These are phyloP conservation scores for Rhinella marina DNA, from an alignment of 2,797 vertebrate genomes.

Conservation along the genomic window DNA sequence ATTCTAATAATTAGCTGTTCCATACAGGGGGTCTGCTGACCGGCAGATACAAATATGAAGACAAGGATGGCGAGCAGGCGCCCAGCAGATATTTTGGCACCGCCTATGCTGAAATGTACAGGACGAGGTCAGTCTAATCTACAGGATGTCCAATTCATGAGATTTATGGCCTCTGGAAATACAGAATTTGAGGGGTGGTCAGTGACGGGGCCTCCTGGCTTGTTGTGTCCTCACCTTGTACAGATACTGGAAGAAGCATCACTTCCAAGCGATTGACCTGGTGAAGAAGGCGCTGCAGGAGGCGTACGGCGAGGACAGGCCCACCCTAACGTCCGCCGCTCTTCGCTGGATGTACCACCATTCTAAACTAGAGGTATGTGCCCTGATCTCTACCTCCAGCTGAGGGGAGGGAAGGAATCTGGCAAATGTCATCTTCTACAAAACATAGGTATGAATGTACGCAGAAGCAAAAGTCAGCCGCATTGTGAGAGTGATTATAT, in stretches of 20 bases:
- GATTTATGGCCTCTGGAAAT: no score
- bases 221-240: not conserved
- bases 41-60: slow-evolving; percentile 88
- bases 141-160: no score
- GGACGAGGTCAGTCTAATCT: slow-evolving; percentile 83
- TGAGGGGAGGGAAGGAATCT: not conserved
- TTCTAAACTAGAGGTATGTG: slow-evolving; percentile 86
- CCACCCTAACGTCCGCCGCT: slow-evolving; percentile 81
- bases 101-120: slow-evolving; percentile 83
- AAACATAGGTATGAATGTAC: no score
- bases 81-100: slow-evolving; percentile 90
- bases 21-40: slow-evolving; percentile 89
- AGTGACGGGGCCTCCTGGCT: not conserved
- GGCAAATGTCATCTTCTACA: no score
- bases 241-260: slow-evolving; percentile 91
- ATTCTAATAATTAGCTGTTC: not conserved
- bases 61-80: slow-evolving; percentile 80
- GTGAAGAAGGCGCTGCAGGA: slow-evolving; percentile 79
- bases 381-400: not conserved
- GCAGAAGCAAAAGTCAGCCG: no score
- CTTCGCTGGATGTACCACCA: slow-evolving; percentile 92
- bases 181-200: not conserved
- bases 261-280: slow-evolving; percentile 83
- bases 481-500: no score
- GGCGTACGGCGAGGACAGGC: slow-evolving; percentile 71